Percentiles rank a stretch among this genome's conserved stretches.
These are phyloP conservation scores for Himalopsyche kuldschensis DNA, from an alignment of 2,888 invertebrate genomes.

Conservation along the genomic window DNA sequence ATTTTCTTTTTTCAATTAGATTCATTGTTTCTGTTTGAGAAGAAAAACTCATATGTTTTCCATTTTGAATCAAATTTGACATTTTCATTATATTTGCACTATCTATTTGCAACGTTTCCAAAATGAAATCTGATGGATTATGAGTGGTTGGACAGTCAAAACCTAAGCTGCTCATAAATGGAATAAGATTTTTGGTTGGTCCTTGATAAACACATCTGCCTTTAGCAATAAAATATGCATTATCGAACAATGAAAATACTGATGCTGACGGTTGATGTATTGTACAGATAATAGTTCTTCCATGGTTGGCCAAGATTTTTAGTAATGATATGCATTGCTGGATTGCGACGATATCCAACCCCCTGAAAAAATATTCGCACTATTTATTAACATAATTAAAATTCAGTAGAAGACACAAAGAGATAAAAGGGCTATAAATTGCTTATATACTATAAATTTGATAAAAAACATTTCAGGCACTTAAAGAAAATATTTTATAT, in stretches of 20 bases:
- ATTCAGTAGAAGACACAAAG: no score
- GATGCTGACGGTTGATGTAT: slow-evolving; percentile 81
- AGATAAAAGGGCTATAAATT: no score
- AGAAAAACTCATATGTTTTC: slow-evolving; percentile 44
- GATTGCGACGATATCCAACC: slow-evolving; percentile 73
- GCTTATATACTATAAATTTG: no score
- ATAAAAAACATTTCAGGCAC: background rate
- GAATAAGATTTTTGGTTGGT: slow-evolving; percentile 67
- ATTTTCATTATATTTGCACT: slow-evolving; percentile 44
- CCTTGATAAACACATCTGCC: slow-evolving; percentile 72
- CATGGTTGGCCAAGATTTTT: slow-evolving; percentile 68
- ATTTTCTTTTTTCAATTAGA: slow-evolving; percentile 51
- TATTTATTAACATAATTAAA: no score
- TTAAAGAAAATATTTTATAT: background rate
- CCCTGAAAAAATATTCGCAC: slow-evolving; percentile 58
- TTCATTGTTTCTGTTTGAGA: slow-evolving; percentile 11
- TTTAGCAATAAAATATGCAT: slow-evolving; percentile 68
- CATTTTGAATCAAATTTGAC: slow-evolving; percentile 48
- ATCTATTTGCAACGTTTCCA: slow-evolving; percentile 50
- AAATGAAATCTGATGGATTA: slow-evolving; percentile 76
- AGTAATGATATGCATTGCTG: slow-evolving; percentile 71
- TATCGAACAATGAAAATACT: slow-evolving; percentile 73
- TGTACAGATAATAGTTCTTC: slow-evolving; percentile 76
- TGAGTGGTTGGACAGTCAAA: slow-evolving; percentile 74
- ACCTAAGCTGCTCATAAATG: slow-evolving; percentile 66